Evolutionary conservation across 1,140 invertebrate genomes (phyloP), one percentile per base, ranked within the genome.

Genomic region (Nephotettix cincticeps): DNA sequence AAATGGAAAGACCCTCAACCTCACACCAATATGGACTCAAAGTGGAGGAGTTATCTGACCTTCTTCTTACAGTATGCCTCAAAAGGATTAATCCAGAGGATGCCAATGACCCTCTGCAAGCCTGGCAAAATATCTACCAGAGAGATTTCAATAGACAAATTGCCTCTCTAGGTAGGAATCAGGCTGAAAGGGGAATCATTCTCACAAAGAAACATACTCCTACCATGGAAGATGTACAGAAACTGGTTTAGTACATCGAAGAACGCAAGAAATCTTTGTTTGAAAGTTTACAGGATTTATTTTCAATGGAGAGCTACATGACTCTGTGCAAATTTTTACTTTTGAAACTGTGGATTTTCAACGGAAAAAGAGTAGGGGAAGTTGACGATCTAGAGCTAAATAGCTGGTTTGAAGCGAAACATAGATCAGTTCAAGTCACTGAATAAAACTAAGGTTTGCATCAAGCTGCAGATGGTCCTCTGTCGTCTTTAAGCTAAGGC

Each of bases 261-360:
- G 17, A 19, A 19, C 3, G 4, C 6, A 51, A 6, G 3, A 19
- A 19, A 11, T 9, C 3, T 4, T 23, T 6, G 19, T 6, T 11
- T 19, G 47, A 51, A 3, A 19, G 6, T 23, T 19, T 51, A n/a
- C 3, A 51, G 21, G 17, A 4, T 23, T 51, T 51, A 51, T 11
- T 19, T n/a, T 19, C n/a, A n/a, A n/a, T n/a, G n/a, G n/a, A n/a
- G n/a, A n/a, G n/a, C 47, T 9, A 36, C 3, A 4, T 4, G 6
- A 51, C 32, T 11, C 3, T 1, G 14, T 19, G 1, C 13, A 40
- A 67, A 19, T 30, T 13, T 14, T 19, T 67, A n/a, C 65, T 67
- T 2, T 14, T 67, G 9, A 32, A 43, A 17, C 40, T 67, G 32
- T 67, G 65, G 65, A 67, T 40, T 4, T 67, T 67, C n/a, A 67